Conservation (phyloP, 92 coral and sea anemone genomes). For the Montipora capitata region DNA sequence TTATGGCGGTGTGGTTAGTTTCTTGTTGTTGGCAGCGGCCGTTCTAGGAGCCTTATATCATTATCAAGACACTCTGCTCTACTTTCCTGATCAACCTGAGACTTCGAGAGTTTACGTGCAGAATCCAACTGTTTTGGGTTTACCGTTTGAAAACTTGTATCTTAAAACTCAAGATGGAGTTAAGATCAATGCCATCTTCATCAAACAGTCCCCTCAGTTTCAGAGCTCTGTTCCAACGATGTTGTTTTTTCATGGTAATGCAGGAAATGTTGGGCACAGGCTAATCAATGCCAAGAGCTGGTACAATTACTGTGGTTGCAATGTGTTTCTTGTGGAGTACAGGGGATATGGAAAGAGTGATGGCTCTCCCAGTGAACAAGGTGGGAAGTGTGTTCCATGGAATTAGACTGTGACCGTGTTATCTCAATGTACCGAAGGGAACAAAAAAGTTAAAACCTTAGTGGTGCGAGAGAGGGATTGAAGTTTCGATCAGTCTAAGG, state of each 20-base stretch:
- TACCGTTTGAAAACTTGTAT: conserved; percentile 93
- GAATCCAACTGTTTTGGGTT: conserved; percentile 91
- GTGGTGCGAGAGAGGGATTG: no score
- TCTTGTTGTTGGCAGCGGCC: conserved; percentile 93
- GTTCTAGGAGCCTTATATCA: conserved; percentile 94
- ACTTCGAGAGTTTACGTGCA: conserved; percentile 96
- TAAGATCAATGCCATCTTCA: conserved; percentile 89
- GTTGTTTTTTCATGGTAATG: conserved; percentile 96
- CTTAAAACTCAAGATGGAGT: conserved; percentile 96
- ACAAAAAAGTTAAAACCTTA: no score
- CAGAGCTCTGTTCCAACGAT: conserved; percentile 91
- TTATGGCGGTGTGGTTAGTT: conserved; percentile 96
- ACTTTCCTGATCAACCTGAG: conserved; percentile 97
- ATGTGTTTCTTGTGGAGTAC: conserved; percentile 96
- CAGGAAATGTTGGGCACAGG: conserved; percentile 97
- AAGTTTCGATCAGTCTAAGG: no score
- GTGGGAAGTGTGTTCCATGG: conserved; percentile 28
- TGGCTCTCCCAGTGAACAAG: conserved; percentile 98
- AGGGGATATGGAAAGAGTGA: conserved; percentile 99
- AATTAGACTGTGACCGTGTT: no score
- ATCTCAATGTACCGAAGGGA: no score
- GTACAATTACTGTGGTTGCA: conserved; percentile 92
- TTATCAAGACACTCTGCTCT: conserved; percentile 94
- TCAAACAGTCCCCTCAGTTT: conserved; percentile 89
- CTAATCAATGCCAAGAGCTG: conserved; percentile 87